Percentiles rank a stretch among this genome's conserved stretches.
Conservation (phyloP, 2,888 invertebrate species). For the Drosophila subquinaria region DNA sequence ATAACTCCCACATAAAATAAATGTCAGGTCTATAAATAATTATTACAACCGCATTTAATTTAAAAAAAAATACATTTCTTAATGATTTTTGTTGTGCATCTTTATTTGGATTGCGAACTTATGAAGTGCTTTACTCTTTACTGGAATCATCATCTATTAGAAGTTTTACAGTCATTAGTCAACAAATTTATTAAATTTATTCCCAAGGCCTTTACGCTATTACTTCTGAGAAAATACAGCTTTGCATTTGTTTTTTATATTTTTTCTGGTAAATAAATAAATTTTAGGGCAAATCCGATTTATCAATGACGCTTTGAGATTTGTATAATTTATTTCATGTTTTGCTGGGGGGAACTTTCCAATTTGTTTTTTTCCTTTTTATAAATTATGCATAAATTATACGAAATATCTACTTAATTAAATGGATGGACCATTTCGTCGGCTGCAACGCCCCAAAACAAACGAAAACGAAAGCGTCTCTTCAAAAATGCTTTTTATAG, state of each 20-base stretch:
- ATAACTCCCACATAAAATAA: conserved; percentile 40
- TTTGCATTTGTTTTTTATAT: not conserved
- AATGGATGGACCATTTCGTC: conserved; percentile 58
- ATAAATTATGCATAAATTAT: conserved; percentile 59
- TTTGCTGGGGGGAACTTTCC: conserved; percentile 46
- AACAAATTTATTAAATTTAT: not conserved
- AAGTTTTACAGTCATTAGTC: conserved; percentile 12
- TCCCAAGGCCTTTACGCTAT: conserved; percentile 36
- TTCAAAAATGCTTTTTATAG: conserved; percentile 35
- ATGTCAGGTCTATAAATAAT: conserved; percentile 14
- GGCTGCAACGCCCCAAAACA: conserved; percentile 54
- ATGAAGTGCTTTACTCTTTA: not conserved
- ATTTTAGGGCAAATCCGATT: conserved; percentile 1
- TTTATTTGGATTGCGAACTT: conserved; percentile 9
- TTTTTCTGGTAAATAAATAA: conserved; percentile 30
- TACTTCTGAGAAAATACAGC: conserved; percentile 5
- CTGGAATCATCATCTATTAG: not conserved
- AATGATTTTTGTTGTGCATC: conserved; percentile 2
- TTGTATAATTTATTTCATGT: conserved; percentile 22
- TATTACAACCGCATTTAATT: conserved; percentile 3
- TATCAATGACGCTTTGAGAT: conserved; percentile 48
- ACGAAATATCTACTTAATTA: conserved; percentile 63
- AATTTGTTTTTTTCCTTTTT: conserved; percentile 30
- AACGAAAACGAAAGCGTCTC: conserved; percentile 73
- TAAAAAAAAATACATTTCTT: not conserved